Conservation (phyloP, 2,888 invertebrate genomes). For the Dione vanillae region DNA sequence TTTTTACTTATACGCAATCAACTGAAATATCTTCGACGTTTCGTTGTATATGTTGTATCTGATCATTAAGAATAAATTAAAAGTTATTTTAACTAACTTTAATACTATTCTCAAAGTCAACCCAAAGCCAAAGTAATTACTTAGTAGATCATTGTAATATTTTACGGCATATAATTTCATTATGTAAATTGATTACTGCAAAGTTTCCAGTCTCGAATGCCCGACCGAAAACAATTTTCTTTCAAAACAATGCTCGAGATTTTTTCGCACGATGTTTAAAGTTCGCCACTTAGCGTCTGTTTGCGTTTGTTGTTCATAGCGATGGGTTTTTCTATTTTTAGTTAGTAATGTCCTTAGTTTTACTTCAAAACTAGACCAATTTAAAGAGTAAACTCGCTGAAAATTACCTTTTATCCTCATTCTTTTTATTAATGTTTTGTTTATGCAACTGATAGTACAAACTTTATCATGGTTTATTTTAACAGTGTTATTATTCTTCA, state of each 20-base stretch:
- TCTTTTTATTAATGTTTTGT: conserved; percentile 5
- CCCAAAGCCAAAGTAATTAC: neutral
- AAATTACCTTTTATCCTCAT: neutral
- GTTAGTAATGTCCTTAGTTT: conserved; percentile 53
- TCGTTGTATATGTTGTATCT: neutral
- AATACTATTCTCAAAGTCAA: neutral
- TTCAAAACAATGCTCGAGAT: conserved; percentile 65
- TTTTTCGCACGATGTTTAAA: conserved; percentile 71
- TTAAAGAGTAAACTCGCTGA: conserved; percentile 3
- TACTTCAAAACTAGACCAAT: conserved; percentile 23
- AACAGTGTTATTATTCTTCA: no score
- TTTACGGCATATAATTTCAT: conserved; percentile 36
- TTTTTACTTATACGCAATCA: no score
- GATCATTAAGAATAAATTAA: neutral
- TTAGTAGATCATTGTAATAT: neutral
- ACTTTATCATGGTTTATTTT: no score
- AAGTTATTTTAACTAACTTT: neutral
- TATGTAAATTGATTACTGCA: conserved; percentile 43
- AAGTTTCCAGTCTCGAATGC: conserved; percentile 43
- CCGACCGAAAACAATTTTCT: conserved; percentile 47
- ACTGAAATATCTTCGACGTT: neutral
- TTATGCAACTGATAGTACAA: neutral
- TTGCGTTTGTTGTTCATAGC: conserved; percentile 63
- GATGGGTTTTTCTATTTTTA: conserved; percentile 44
- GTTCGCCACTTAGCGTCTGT: conserved; percentile 65